Base-by-base conservation (phyloP, 2,113 vertebrate genomes). In the Bucco capensis region DNA sequence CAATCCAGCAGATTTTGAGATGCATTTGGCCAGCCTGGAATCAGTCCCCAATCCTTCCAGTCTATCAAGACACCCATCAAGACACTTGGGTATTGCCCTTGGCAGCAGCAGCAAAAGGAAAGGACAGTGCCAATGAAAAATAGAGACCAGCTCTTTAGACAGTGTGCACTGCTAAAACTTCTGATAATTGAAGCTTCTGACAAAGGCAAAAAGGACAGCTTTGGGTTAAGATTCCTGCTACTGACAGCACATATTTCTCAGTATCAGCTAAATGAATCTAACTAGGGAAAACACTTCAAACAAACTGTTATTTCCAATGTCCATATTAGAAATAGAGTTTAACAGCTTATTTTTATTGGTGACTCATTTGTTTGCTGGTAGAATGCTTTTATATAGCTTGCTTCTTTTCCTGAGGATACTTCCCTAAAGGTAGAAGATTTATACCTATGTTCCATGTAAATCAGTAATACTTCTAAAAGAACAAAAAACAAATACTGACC, bases 381-480 rank as follows among this genome's bases (percentile, higher is more conserved):
- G 27, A 86, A 64, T 17, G 50, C 6, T 42, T 80, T 35, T 12
- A 40, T 38, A 9, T 35, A 46, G 91, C 64, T 62, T 86, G 37
- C 25, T 35, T 90, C 30, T 38, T 95, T 96, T 96, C 61, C 58
- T 80, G 18, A 74, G 57, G 53, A 86, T 83, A 65, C 71, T 93
- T 95, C 44, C 42, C 37, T 57, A 64, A 74, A 88, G 50, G 78
- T 66, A 86, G 88, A 87, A 78, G 51, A 47, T 65, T 62, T 71
- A 84, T 80, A 79, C 22, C 19, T 31, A 40, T 40, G 3, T 62
- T 74, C 24, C 11, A 1, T 64, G 46, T 58, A 83, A 94, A 95
- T n/a, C 64, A 82, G 2, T 58, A 60, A 92, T 82, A 92, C 78
- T 95, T 94, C 83, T 91, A 93, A 78, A 88, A 96, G 83, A 18